Evolutionary conservation across 2,797 vertebrate species (phyloP), one percentile per base, ranked within the genome.

Genomic region (Tenualosa ilisha): DNA sequence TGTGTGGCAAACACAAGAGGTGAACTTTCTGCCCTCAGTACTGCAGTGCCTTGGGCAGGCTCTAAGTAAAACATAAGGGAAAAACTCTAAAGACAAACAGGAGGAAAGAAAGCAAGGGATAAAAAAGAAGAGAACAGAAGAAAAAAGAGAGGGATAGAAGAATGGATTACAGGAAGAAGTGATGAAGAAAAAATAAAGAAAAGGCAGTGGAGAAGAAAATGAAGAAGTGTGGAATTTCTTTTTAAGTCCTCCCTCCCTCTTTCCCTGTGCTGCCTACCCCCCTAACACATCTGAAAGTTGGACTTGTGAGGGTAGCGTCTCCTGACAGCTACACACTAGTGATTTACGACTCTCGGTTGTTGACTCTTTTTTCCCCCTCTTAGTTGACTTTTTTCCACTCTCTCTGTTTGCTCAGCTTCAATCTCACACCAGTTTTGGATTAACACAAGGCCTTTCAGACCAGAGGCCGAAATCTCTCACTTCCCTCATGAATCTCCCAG

Each of bases 41-140:
- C 84, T 88, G 88, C 93, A 92, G 93, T 93, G 92, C 91, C 91
- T 94, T 92, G 89, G 90, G 89, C 93, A 94, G 92, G 89, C 91
- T 92, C 90, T 81, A 83, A 31, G 43, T 22, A 17, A 46, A 20
- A 79, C 72, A 22, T 20, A 20, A 5, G 40, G 72, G 20, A 79
- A 43, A 6, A 63, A 46, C 63, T 83, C 59, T 15, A 54, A 56
- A 51, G 8, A 82, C 8, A 15, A 54, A 53, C 37, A 53, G 22
- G 51, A 82, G 11, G 17, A 26, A 53, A 82, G 40, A 82, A 82
- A 17, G 31, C 1, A 15, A 37, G 37, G 17, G 37, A 22, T 63
- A 22, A 79, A 22, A 79, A 31, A 31, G 31, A 31, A 31, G 31
- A 43, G 72, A 26, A 68, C 26, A 79, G 17, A 79, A 9, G 13